Percentiles rank a stretch among this genome's conserved stretches.
Conservation (phyloP, 1,140 invertebrate species). For the Trichomalopsis sarcophagae region DNA sequence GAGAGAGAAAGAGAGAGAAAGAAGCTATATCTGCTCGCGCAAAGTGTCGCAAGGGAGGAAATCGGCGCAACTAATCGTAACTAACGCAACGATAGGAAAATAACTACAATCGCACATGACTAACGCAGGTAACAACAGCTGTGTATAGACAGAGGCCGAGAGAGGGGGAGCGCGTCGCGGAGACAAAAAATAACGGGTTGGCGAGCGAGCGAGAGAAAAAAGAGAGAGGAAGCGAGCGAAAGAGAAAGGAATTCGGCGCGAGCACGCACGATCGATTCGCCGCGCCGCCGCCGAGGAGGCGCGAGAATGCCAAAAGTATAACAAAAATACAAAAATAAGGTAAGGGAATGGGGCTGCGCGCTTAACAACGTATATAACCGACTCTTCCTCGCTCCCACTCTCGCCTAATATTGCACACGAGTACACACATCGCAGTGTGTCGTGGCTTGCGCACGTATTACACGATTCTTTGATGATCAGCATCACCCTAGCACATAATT, state of each 20-base stretch:
- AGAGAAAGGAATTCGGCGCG: neutral
- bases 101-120: conserved; percentile 49
- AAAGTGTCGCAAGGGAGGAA: conserved; percentile 15
- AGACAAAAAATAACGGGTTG: conserved; percentile 24
- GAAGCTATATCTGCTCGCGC: neutral
- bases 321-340: neutral
- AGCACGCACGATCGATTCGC: conserved; percentile 3
- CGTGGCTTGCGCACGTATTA: neutral
- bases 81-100: conserved; percentile 41
- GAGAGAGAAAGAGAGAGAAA: neutral
- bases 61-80: conserved; percentile 40
- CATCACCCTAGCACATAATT: neutral
- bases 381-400: neutral
- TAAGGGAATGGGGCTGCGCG: neutral
- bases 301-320: neutral
- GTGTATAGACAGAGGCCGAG: neutral
- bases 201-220: conserved; percentile 5
- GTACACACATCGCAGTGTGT: neutral
- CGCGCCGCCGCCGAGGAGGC: neutral
- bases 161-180: neutral
- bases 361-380: neutral
- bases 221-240: neutral
- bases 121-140: conserved; percentile 45
- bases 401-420: neutral
- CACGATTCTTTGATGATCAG: neutral